phyloP scores from a whole-genome alignment of 2,797 vertebrate genomes.

The Setipinna tenuifilis region DNA sequence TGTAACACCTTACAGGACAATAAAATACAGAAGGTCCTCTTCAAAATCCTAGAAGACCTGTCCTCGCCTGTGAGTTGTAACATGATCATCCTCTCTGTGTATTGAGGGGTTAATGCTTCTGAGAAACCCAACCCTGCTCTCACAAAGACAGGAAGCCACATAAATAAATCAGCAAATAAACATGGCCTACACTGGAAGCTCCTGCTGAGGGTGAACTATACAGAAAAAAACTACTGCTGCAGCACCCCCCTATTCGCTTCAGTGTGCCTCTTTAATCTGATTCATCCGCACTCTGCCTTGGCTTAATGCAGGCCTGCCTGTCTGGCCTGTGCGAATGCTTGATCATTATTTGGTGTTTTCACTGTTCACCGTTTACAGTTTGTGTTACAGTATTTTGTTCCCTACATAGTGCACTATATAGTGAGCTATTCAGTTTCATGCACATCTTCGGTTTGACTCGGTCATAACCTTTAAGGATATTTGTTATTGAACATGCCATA shows the following conservation, averaged over 20 bases:
- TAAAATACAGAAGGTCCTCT: too few species aligned
- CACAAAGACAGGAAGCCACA: slow-evolving; percentile 72
- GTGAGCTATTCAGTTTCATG: too few species aligned
- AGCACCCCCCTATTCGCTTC: neutral
- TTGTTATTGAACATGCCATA: too few species aligned
- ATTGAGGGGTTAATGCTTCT: slow-evolving; percentile 11
- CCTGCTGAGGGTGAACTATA: slow-evolving; percentile 37
- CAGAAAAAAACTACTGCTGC: slow-evolving; percentile 41
- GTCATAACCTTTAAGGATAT: too few species aligned
- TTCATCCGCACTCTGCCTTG: slow-evolving; percentile 16
- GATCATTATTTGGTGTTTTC: neutral
- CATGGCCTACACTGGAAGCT: slow-evolving; percentile 39
- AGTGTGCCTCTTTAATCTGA: slow-evolving; percentile 21
- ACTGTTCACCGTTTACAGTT: too few species aligned
- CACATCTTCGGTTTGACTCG: too few species aligned
- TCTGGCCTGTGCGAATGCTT: neutral
- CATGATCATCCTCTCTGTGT: neutral
- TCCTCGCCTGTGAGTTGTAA: neutral
- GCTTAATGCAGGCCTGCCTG: neutral
- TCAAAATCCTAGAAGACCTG: too few species aligned
- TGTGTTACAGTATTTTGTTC: too few species aligned
- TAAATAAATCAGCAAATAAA: slow-evolving; percentile 75
- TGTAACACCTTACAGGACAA: too few species aligned
- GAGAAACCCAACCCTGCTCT: neutral
- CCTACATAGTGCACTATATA: too few species aligned